A percentile compares a stretch with the other conserved stretches of the same genome.
phyloP scores from a whole-genome alignment of 2,888 invertebrate genomes.

The Heliconius erato region DNA sequence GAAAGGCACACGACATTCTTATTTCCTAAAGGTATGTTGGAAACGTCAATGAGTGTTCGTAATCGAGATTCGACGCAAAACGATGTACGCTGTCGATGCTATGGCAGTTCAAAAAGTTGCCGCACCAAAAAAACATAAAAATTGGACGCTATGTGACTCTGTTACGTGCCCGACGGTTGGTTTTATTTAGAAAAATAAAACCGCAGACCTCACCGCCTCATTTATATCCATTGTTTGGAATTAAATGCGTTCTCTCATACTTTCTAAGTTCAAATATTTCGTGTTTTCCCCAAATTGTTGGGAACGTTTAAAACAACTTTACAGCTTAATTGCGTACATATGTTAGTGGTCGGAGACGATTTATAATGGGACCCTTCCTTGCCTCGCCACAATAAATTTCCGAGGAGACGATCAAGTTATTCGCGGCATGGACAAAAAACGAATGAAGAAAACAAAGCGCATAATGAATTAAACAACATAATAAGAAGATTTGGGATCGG shows the following conservation, averaged over 20 bases:
- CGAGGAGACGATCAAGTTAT: slow-evolving; percentile 73
- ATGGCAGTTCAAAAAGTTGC: slow-evolving; percentile 67
- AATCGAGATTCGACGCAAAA: slow-evolving; percentile 74
- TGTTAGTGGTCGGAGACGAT: slow-evolving; percentile 78
- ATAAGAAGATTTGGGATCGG: slow-evolving; percentile 70
- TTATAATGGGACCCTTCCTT: slow-evolving; percentile 76
- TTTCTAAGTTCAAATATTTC: slow-evolving; percentile 59
- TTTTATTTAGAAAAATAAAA: slow-evolving; percentile 56
- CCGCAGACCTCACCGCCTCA: slow-evolving; percentile 50
- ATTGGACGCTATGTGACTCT: slow-evolving; percentile 54
- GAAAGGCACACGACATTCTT: slow-evolving; percentile 59
- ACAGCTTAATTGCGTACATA: slow-evolving; percentile 84
- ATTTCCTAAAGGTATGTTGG: slow-evolving; percentile 60
- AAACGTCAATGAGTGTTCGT: slow-evolving; percentile 68
- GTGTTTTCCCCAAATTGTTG: slow-evolving; percentile 67
- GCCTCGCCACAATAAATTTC: slow-evolving; percentile 74
- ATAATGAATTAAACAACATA: slow-evolving; percentile 83
- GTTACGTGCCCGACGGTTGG: slow-evolving; percentile 57
- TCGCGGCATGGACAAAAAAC: slow-evolving; percentile 74
- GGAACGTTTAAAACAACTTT: slow-evolving; percentile 76
- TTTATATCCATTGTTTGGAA: slow-evolving; percentile 66
- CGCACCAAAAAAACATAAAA: slow-evolving; percentile 64
- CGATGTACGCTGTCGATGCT: slow-evolving; percentile 67
- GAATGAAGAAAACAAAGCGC: slow-evolving; percentile 82
- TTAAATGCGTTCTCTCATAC: slow-evolving; percentile 62